A percentile compares a stretch with the other conserved stretches of the same genome.
Evolutionary conservation across 2,113 vertebrate genomes (phyloP).

Genomic region (Mesitornis unicolor): DNA sequence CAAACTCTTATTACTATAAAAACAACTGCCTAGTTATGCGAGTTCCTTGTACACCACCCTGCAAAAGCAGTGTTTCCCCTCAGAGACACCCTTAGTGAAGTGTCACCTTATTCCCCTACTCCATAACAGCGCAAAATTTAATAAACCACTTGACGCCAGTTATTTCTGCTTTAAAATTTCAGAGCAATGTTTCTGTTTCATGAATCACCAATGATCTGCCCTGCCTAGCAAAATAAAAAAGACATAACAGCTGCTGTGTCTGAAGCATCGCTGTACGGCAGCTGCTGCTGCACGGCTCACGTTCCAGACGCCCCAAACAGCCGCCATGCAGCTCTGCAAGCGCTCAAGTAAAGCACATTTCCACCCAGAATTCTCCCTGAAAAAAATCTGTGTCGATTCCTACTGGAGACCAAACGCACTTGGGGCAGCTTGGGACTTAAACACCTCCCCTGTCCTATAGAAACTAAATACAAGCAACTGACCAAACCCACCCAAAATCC

Average conservation of each 20-base stretch:
- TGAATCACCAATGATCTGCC: neutral
- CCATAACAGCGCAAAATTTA: neutral
- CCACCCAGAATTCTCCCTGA: neutral
- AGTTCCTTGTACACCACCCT: neutral
- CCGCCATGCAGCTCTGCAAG: neutral
- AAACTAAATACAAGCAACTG: neutral
- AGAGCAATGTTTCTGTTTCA: neutral
- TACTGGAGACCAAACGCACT: neutral
- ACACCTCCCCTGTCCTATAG: neutral
- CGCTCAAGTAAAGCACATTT: rapidly evolving
- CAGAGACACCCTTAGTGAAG: neutral
- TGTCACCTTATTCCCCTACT: neutral
- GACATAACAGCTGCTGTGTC: neutral
- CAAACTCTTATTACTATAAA: neutral
- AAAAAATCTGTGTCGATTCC: neutral
- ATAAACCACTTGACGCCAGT: neutral
- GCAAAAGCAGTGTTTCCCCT: neutral
- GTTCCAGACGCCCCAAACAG: neutral
- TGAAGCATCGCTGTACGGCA: neutral
- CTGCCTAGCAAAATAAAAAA: neutral
- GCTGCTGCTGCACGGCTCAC: neutral
- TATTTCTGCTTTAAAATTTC: neutral
- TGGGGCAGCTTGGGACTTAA: neutral
- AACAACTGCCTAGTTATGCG: neutral
- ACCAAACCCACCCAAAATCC: neutral